Evolutionary conservation across 1,140 invertebrate genomes (phyloP).

Genomic region (Amphibalanus amphitrite): DNA sequence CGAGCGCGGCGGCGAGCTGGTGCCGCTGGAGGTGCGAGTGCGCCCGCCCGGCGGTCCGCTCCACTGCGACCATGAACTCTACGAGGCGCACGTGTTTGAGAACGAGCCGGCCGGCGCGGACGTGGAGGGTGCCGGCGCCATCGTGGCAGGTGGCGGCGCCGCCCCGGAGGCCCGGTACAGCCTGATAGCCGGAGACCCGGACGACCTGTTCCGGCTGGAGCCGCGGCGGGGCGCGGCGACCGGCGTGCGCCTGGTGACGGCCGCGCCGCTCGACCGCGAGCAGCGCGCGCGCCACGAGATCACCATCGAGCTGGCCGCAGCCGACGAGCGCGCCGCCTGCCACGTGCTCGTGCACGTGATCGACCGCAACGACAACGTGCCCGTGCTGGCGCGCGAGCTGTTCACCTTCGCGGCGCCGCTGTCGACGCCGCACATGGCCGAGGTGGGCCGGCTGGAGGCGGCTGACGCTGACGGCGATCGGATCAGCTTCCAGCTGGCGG

Average conservation of each 20-base stretch:
- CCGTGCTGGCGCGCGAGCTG: constrained; percentile 51
- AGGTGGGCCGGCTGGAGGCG: constrained; percentile 60
- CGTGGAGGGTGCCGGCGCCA: constrained; percentile 38
- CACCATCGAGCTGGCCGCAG: constrained; percentile 31
- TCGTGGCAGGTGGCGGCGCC: background rate
- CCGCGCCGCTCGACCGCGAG: background rate
- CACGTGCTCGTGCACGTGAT: constrained; percentile 50
- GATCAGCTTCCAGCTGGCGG: constrained; percentile 59
- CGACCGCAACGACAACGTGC: constrained; percentile 81
- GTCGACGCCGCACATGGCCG: constrained; percentile 48
- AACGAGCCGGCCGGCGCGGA: constrained; percentile 48
- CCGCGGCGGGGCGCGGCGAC: background rate
- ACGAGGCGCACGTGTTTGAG: constrained; percentile 38
- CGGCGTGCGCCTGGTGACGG: background rate
- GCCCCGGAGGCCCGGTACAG: background rate
- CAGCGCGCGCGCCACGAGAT: background rate
- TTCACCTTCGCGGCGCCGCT: constrained; percentile 58
- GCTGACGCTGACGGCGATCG: constrained; percentile 71
- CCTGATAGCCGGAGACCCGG: too few relatives aligned
- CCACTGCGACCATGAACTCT: background rate
- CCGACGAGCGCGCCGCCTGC: constrained; percentile 45
- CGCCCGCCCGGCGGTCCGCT: background rate
- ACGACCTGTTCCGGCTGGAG: background rate
- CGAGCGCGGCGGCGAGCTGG: background rate
- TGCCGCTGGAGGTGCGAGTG: background rate